Conservation (phyloP, 2,113 vertebrate genomes). For the Alligator sinensis region DNA sequence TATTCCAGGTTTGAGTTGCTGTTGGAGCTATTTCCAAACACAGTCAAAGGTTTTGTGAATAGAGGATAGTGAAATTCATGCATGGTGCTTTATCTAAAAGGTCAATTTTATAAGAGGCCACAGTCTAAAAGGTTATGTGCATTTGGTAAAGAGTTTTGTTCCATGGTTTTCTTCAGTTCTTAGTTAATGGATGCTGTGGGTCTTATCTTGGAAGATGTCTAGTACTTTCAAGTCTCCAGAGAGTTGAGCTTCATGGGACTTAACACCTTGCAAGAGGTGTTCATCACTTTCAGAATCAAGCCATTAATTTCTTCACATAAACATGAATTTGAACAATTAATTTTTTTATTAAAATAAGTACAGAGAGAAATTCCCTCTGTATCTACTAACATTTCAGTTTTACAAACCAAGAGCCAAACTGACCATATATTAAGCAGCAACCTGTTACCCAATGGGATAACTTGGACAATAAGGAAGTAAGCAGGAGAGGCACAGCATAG, state of each 20-base stretch:
- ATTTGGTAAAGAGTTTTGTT: not conserved
- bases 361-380: not conserved
- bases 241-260: not conserved
- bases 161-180: not conserved
- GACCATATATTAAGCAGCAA: not conserved
- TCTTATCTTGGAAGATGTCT: not conserved
- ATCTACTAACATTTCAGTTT: not conserved
- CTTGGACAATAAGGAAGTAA: no score
- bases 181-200: not conserved
- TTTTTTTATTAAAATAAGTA: not conserved
- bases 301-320: not conserved
- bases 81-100: not conserved
- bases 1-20: not conserved
- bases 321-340: rapidly evolving
- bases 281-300: not conserved
- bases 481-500: no score
- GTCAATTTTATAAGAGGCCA: not conserved
- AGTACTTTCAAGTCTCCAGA: not conserved
- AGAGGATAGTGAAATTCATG: not conserved
- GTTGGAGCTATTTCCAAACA: not conserved
- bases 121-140: not conserved
- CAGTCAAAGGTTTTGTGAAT: not conserved
- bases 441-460: no score
- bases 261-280: not conserved
- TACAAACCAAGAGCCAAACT: conserved; percentile 49